Conservation (phyloP, 2,888 invertebrate genomes). For the Leucozona laternaria region DNA sequence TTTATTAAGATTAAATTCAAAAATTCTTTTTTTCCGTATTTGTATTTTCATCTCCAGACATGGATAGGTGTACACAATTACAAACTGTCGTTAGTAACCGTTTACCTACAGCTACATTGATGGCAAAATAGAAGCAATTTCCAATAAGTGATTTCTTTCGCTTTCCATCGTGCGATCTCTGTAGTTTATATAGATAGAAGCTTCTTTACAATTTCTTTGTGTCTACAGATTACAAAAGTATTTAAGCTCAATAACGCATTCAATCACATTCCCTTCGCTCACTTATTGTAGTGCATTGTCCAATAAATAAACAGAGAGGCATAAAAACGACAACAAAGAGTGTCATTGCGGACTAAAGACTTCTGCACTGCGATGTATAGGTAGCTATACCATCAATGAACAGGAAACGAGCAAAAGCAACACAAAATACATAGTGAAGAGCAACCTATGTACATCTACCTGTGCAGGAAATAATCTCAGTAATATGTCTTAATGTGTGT, state of each 20-base stretch:
- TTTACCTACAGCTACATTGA: neutral
- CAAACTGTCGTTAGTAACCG: neutral
- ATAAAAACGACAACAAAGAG: slow-evolving; percentile 23
- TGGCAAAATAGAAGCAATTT: neutral
- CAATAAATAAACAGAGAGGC: neutral
- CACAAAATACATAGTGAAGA: neutral
- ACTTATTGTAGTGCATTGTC: slow-evolving; percentile 11
- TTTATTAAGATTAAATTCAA: no score
- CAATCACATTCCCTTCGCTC: slow-evolving; percentile 15
- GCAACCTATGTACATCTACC: neutral
- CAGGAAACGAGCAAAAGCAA: slow-evolving; percentile 28
- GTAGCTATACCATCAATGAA: slow-evolving; percentile 24
- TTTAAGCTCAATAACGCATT: slow-evolving; percentile 23
- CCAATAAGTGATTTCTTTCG: slow-evolving; percentile 15
- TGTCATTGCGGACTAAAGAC: slow-evolving; percentile 3
- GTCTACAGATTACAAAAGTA: neutral
- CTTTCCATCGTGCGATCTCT: neutral
- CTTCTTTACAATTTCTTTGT: neutral
- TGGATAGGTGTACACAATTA: no score
- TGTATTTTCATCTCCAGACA: no score
- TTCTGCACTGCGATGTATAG: neutral
- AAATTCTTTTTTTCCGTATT: no score
- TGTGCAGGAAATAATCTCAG: slow-evolving; percentile 44
- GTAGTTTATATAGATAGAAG: neutral
- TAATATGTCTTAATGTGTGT: slow-evolving; percentile 63